These are phyloP conservation scores for Mareca penelope DNA, from an alignment of 2,797 vertebrate species.

Conservation along the genomic window DNA sequence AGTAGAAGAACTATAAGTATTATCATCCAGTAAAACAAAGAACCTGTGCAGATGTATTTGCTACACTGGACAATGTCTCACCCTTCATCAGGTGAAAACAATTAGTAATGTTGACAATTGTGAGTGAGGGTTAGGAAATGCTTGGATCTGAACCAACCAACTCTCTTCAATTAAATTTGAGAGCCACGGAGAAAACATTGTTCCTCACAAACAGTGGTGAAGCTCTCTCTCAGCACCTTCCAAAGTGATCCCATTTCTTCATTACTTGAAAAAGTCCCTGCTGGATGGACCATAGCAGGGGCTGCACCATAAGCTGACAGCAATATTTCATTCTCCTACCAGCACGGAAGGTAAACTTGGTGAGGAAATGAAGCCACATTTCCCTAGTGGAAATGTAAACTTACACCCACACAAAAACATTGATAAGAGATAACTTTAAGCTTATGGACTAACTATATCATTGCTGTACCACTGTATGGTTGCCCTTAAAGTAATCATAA, in stretches of 20 bases:
- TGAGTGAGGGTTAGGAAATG: not conserved
- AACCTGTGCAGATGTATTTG: not conserved
- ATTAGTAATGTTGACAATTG: not conserved
- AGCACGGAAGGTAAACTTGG: not conserved
- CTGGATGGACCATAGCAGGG: not conserved
- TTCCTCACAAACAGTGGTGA: not conserved
- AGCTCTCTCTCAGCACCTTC: not conserved
- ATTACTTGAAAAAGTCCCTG: not conserved
- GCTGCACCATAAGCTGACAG: not conserved
- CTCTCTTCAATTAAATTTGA: not conserved
- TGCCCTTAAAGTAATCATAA: not conserved
- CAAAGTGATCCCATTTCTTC: not conserved
- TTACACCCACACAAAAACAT: not conserved
- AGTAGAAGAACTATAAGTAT: not conserved
- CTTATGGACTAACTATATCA: not conserved
- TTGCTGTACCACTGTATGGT: not conserved
- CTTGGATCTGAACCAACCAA: slow-evolving; percentile 1
- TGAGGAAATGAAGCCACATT: not conserved
- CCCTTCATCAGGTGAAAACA: not conserved
- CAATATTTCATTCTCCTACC: not conserved
- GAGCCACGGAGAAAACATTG: not conserved
- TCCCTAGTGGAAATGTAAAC: not conserved
- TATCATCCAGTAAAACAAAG: not conserved
- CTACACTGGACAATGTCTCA: not conserved
- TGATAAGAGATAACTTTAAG: not conserved